Evolutionary conservation across 2,888 invertebrate genomes (phyloP), one percentile per base, ranked within the genome.

Genomic region (Beris chalybata): DNA sequence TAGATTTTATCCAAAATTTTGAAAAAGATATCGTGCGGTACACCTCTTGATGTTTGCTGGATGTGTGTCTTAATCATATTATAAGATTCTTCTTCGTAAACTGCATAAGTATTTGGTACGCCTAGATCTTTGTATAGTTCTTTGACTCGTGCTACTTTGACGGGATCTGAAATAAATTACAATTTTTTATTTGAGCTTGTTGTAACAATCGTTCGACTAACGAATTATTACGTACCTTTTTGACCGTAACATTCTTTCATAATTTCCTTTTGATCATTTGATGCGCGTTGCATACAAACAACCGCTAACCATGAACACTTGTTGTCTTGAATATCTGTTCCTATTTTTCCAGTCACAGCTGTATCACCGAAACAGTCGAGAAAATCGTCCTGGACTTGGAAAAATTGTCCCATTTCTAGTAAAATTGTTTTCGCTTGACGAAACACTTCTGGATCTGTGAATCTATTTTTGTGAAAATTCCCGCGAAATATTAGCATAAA

Each of bases 241-340:
- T 82, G 81, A 11, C 93, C 94, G 75, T 94, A 95, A 77, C 89
- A 87, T 69, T 91, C 87, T 75, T 88, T 84, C 83, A 94, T 85
- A 32, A 91, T 82, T 74, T 87, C 84, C 71, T 85, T 85, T 75
- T 95, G 93, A 4, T 85, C 82, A 0, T 87, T 83, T 54, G 85
- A 86, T 0, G 90, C 91, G 64, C 90, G 85, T 78, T 94, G 91
- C 69, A 96, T 82, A 9, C 96, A 96, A 1, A 92, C 90, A 1
- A 96, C 93, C 1, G 93, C 88, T 43, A 97, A 82, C 98, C 98
- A 99, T 0, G 95, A 89, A 81, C 97, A 98, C 82, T 97, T 98
- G 43, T 96, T 96, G 73, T 97, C 95, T 81, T 91, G 87, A 72
- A 99, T 97, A 77, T 98, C 97, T 0, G 89, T 92, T 43, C 95